phyloP scores from a whole-genome alignment of 2,797 vertebrate genomes.

The Ataeniobius toweri region DNA sequence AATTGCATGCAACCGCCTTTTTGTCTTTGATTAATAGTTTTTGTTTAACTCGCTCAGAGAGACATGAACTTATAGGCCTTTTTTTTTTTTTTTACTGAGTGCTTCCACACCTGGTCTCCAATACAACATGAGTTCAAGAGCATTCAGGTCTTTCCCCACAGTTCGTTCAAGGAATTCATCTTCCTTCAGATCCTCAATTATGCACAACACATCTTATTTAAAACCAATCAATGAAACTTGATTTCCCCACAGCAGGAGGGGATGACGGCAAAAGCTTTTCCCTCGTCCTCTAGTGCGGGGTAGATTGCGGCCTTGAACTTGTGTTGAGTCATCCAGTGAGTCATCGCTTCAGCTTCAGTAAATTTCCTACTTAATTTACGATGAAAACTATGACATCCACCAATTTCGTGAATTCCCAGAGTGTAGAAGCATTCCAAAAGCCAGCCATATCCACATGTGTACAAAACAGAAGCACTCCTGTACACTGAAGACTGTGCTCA shows the following conservation, averaged over 20 bases:
- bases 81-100: constrained; percentile 18
- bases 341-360: constrained; percentile 17
- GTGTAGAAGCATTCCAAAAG: constrained; percentile 43
- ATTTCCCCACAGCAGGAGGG: constrained; percentile 60
- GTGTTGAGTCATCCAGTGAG: constrained; percentile 38
- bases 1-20: constrained; percentile 8
- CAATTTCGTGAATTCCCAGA: constrained; percentile 42
- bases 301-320: constrained; percentile 48
- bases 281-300: constrained; percentile 35
- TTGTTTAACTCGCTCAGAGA: constrained; percentile 22
- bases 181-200: constrained; percentile 56
- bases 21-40: constrained; percentile 26
- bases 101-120: constrained; percentile 31
- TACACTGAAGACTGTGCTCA: background rate
- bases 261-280: constrained; percentile 49
- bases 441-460: constrained; percentile 29
- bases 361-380: constrained; percentile 41
- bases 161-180: constrained; percentile 23
- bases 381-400: constrained; percentile 45
- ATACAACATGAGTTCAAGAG: constrained; percentile 27
- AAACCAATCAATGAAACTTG: constrained; percentile 71
- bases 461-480: constrained; percentile 17
- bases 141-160: constrained; percentile 24
- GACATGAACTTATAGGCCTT: constrained; percentile 32
- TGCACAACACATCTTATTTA: constrained; percentile 60